A percentile compares a stretch with the other conserved stretches of the same genome.
These are phyloP conservation scores for Temnothorax longispinosus DNA, from an alignment of 1,140 invertebrate species.

Conservation along the genomic window DNA sequence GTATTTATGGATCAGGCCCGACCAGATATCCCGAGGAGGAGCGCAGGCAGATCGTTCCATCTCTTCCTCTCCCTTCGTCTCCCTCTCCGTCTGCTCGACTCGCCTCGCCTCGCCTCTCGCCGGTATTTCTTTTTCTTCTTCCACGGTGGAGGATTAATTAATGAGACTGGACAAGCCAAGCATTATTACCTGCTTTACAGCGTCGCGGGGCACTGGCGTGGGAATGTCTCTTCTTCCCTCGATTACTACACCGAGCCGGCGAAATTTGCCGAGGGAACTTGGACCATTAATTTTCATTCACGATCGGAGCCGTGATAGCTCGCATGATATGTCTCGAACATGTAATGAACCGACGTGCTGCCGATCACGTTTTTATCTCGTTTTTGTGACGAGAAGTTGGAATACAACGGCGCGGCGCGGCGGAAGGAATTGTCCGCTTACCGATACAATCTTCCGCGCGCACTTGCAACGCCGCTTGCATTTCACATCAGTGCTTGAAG, in stretches of 20 bases:
- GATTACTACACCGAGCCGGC: slow-evolving; percentile 55
- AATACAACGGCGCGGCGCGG: background rate
- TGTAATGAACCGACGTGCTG: slow-evolving; percentile 21
- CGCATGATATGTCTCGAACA: background rate
- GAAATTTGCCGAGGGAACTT: slow-evolving; percentile 41
- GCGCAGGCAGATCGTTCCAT: slow-evolving; percentile 61
- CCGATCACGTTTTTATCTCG: slow-evolving; percentile 12
- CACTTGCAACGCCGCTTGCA: background rate
- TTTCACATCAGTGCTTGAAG: background rate
- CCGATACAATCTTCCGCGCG: background rate
- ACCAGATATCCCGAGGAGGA: slow-evolving; percentile 74
- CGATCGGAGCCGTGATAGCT: background rate
- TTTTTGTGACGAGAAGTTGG: background rate
- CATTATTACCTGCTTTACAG: slow-evolving; percentile 71
- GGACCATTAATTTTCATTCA: slow-evolving; percentile 50
- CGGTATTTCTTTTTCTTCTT: slow-evolving; percentile 51
- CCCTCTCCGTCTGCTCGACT: slow-evolving; percentile 35
- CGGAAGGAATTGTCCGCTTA: background rate
- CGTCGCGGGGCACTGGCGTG: slow-evolving; percentile 68
- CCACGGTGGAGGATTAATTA: slow-evolving; percentile 73
- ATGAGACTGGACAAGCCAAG: slow-evolving; percentile 71
- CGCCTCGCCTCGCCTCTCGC: slow-evolving; percentile 5
- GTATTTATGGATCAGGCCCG: slow-evolving; percentile 79
- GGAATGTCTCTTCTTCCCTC: slow-evolving; percentile 67
- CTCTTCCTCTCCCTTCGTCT: slow-evolving; percentile 38